These are phyloP conservation scores for Platycercus adscitus DNA, from an alignment of 2,113 vertebrate species.

Conservation along the genomic window DNA sequence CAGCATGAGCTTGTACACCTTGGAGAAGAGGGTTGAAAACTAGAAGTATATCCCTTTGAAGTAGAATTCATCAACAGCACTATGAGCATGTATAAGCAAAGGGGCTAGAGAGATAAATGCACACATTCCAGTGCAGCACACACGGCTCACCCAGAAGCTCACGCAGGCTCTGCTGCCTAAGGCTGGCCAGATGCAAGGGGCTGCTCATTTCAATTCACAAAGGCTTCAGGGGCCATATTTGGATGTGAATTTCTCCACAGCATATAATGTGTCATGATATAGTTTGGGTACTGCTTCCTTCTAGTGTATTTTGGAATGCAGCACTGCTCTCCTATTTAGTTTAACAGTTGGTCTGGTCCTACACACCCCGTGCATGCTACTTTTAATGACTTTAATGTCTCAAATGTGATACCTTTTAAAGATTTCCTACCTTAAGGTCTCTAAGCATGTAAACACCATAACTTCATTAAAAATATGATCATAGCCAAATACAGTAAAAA, in stretches of 20 bases:
- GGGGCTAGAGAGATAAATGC: neutral
- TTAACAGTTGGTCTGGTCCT: neutral
- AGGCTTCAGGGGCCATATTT: neutral
- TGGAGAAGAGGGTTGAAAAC: neutral
- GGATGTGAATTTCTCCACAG: neutral
- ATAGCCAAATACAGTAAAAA: neutral
- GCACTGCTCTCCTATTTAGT: neutral
- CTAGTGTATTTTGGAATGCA: neutral
- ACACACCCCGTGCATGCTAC: neutral
- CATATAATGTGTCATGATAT: neutral
- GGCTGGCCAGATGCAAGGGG: neutral
- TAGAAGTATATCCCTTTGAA: neutral
- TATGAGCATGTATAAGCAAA: accelerated
- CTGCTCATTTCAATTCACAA: neutral
- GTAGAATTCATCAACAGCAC: neutral
- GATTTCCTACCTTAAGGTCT: neutral
- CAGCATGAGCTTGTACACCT: neutral
- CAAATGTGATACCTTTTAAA: neutral
- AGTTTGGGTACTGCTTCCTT: neutral
- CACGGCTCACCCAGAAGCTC: neutral
- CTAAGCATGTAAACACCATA: neutral
- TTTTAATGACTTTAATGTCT: neutral
- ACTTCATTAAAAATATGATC: neutral
- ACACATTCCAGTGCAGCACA: neutral
- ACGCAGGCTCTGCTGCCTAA: neutral